phyloP scores from a whole-genome alignment of 2,797 vertebrate species.

The Steatocranus sp. region DNA sequence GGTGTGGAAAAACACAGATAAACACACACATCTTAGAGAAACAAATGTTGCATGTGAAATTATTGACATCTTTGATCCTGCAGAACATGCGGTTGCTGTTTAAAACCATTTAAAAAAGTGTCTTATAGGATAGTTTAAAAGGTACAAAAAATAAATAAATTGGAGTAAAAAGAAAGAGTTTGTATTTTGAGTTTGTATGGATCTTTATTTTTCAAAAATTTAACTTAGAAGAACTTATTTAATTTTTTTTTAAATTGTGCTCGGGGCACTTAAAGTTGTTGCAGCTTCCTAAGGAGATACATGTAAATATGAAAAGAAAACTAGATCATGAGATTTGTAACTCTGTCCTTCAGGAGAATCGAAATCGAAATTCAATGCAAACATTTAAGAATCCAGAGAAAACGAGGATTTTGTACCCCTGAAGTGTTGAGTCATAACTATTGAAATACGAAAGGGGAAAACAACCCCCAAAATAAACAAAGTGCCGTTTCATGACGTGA shows the following conservation, averaged over 20 bases:
- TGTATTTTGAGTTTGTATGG: not conserved
- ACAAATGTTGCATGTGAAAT: not conserved
- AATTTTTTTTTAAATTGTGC: too few relatives aligned
- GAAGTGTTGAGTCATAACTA: not conserved
- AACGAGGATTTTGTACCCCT: not conserved
- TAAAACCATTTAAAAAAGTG: not conserved
- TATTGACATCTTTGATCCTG: not conserved
- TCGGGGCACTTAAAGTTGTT: not conserved
- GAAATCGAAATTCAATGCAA: not conserved
- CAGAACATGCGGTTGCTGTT: not conserved
- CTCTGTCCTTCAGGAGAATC: accelerated
- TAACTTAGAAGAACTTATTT: not conserved
- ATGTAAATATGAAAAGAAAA: not conserved
- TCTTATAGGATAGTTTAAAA: not conserved
- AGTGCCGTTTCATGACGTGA: accelerated
- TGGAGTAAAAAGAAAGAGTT: not conserved
- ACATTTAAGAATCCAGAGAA: not conserved
- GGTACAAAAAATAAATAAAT: not conserved
- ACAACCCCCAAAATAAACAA: accelerated
- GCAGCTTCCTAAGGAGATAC: not conserved
- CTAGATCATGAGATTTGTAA: accelerated
- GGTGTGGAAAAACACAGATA: not conserved
- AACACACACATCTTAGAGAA: not conserved
- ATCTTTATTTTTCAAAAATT: not conserved
- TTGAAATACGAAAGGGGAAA: not conserved